These are phyloP conservation scores for Netelia inedita DNA, from an alignment of 2,888 invertebrate species.

Conservation along the genomic window DNA sequence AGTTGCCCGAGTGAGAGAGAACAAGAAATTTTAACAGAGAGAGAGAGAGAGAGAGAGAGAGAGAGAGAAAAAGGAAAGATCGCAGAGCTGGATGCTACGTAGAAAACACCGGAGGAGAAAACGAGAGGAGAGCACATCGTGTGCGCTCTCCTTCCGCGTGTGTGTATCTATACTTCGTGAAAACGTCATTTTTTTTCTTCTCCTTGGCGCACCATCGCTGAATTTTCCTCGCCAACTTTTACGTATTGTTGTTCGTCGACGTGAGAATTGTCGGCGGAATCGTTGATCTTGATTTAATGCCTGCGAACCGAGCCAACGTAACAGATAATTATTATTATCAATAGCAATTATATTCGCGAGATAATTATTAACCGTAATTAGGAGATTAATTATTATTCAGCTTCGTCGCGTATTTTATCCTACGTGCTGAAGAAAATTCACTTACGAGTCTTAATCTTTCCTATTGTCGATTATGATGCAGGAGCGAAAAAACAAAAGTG, in stretches of 20 bases:
- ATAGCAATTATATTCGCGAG: no score
- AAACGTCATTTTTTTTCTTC: constrained; percentile 25
- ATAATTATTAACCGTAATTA: no score
- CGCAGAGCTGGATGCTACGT: constrained; percentile 7
- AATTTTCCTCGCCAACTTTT: no score
- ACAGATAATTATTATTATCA: no score
- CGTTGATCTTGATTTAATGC: neutral
- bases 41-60: constrained; percentile 30
- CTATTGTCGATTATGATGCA: no score
- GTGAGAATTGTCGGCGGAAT: neutral
- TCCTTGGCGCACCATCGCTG: no score
- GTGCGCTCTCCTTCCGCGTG: constrained; percentile 39
- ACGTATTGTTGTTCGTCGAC: neutral
- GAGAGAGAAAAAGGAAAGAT: constrained; percentile 27
- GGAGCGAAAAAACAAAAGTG: no score
- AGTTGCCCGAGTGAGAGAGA: constrained; percentile 30
- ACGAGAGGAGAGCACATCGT: constrained; percentile 34
- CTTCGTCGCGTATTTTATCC: no score
- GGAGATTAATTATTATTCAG: no score
- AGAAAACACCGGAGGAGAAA: constrained; percentile 35
- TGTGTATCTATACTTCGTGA: constrained; percentile 32
- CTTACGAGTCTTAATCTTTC: no score
- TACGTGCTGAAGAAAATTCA: no score
- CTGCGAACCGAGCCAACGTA: no score
- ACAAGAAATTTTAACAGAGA: constrained; percentile 7